phyloP scores from a whole-genome alignment of 2,113 vertebrate genomes.

The Chitala chitala region DNA sequence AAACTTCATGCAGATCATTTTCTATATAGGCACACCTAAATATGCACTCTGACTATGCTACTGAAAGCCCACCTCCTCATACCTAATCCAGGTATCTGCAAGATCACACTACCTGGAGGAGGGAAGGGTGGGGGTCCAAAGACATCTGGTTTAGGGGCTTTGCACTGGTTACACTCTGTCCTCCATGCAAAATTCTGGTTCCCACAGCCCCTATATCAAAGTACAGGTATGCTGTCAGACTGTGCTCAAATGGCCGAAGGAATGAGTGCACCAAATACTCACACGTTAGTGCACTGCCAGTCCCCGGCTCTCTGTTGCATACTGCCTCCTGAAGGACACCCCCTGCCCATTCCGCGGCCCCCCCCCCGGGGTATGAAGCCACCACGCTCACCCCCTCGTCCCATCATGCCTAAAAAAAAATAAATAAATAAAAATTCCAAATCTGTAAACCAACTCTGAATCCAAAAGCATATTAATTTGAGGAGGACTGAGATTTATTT shows the following conservation, averaged over 20 bases:
- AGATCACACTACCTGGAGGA: slow-evolving; percentile 73
- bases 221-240: neutral
- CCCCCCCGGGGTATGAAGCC: slow-evolving; percentile 80
- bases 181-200: slow-evolving; percentile 99
- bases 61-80: too few species aligned
- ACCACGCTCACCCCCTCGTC: slow-evolving; percentile 66
- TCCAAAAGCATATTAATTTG: too few species aligned
- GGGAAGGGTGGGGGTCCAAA: slow-evolving; percentile 84
- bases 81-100: too few species aligned
- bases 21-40: too few species aligned
- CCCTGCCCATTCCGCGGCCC: slow-evolving; percentile 75
- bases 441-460: too few species aligned
- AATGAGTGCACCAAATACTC: too few species aligned
- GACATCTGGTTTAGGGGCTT: slow-evolving; percentile 91
- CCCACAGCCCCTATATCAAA: slow-evolving; percentile 75
- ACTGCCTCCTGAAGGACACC: slow-evolving; percentile 82
- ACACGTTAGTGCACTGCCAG: slow-evolving; percentile 98
- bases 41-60: too few species aligned
- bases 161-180: slow-evolving; percentile 98
- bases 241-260: too few species aligned
- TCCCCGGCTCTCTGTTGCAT: slow-evolving; percentile 93
- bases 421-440: neutral
- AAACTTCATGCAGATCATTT: too few species aligned
- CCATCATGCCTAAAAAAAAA: slow-evolving; percentile 40
- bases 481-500: too few species aligned